Base-by-base conservation (phyloP, 2,888 invertebrate genomes). In the Pristionchus fissidentatus region DNA sequence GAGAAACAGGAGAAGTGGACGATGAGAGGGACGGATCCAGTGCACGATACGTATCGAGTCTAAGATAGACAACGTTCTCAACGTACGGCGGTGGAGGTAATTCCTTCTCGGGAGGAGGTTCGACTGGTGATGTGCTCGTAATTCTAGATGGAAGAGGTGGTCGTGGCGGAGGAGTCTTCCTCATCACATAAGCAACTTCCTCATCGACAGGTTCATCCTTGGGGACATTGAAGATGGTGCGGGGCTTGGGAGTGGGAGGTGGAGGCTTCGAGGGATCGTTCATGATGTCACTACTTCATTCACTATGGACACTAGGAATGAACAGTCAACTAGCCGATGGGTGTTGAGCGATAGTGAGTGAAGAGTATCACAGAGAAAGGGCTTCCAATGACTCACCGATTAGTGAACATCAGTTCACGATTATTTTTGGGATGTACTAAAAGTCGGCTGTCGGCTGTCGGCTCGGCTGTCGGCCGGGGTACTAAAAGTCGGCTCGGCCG, bases 181-280 rank as follows among this genome's bases (percentile, higher is more conserved):
- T 38, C 8, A 4, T 43, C 46, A 29, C 46, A 46, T 15, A n/a
- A n/a, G n/a, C 46, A 19, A 52, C 26, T 35, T 38, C 55, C 22
- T 52, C 78, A 32, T 55, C 52, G 4, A 55, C 35, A 15, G 13
- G 26, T 7, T 60, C 80, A 10, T 80, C 80, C 52, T n/a, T 49
- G 13, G 80, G 80, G 22, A 82, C 26, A 26, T 82, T 70, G 70
- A 82, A 82, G 2, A 49, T 70, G 7, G 82, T 82, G 22, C 82
- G 66, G 22, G 66, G 82, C 29, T 82, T 82, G 13, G 82, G 82
- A 49, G 52, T 52, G 2, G 82, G 82, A 22, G n/a, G n/a, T n/a
- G 82, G 82, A 70, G 26, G 49, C 15, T 32, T 32, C n/a, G 52
- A 26, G 22, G 32, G 10, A 55, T 57, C 79, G 19, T 35, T 79